These are phyloP conservation scores for Desmodus rotundus DNA, from an alignment of 2,113 vertebrate genomes.

Conservation along the genomic window DNA sequence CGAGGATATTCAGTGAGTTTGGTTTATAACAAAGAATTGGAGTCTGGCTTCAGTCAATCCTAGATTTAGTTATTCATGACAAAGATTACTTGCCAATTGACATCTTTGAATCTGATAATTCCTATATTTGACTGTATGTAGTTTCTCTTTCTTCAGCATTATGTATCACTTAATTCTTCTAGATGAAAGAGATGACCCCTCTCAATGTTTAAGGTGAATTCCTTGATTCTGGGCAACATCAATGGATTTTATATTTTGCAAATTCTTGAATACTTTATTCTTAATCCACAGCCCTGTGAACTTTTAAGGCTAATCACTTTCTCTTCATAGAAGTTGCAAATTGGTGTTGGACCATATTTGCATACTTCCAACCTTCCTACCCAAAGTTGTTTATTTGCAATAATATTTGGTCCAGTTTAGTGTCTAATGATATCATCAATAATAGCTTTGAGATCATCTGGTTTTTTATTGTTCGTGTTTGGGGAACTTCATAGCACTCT, in stretches of 20 bases:
- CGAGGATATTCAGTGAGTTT: not conserved
- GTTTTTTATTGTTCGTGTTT: conserved; percentile 27
- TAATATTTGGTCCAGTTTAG: conserved; percentile 11
- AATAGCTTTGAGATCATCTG: conserved; percentile 1
- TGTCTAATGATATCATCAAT: not conserved
- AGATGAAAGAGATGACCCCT: not conserved
- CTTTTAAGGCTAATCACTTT: conserved; percentile 62
- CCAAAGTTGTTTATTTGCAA: conserved; percentile 7
- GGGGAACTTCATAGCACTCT: not conserved
- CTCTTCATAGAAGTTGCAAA: conserved; percentile 37
- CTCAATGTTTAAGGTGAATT: conserved; percentile 33
- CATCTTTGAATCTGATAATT: conserved; percentile 33
- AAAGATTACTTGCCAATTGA: conserved; percentile 24
- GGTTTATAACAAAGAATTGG: conserved; percentile 15
- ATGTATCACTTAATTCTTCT: not conserved
- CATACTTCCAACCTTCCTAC: conserved; percentile 13
- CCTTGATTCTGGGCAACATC: conserved; percentile 56
- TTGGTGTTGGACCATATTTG: conserved; percentile 49
- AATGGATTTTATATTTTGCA: conserved; percentile 64
- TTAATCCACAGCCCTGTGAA: conserved; percentile 66
- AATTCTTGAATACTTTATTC: conserved; percentile 67
- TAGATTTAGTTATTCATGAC: conserved; percentile 50
- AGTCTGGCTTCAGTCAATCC: conserved; percentile 29
- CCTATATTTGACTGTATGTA: not conserved
- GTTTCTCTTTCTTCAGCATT: not conserved